phyloP scores from a whole-genome alignment of 2,888 invertebrate species.

The Candidula unifasciata region DNA sequence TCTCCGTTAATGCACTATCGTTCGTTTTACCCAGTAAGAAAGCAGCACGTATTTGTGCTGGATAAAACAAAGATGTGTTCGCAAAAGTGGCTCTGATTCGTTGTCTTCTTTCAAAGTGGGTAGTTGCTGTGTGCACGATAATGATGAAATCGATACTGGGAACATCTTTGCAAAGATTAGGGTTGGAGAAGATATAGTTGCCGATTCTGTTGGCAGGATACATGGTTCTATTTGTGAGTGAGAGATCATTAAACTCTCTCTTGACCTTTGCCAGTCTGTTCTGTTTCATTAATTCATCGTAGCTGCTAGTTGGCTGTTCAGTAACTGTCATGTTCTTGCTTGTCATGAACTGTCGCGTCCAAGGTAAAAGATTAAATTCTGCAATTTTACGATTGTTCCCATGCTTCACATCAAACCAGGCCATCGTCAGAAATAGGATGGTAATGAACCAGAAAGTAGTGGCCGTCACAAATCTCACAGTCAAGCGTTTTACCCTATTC shows the following conservation, averaged over 20 bases:
- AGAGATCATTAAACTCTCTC: constrained; percentile 20
- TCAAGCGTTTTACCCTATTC: no score
- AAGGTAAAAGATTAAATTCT: no score
- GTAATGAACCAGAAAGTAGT: no score
- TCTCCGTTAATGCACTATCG: constrained; percentile 51
- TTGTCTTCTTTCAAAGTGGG: constrained; percentile 34
- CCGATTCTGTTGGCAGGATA: constrained; percentile 28
- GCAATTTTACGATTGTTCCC: no score
- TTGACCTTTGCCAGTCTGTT: constrained; percentile 7
- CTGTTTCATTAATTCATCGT: no score
- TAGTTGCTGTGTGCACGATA: constrained; percentile 50
- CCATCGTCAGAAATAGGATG: no score
- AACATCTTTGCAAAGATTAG: constrained; percentile 17
- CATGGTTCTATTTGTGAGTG: neutral
- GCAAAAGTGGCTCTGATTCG: constrained; percentile 43
- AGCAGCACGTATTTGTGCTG: constrained; percentile 48
- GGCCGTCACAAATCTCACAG: no score
- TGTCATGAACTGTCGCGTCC: no score
- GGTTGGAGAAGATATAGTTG: constrained; percentile 3
- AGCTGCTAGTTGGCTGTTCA: no score
- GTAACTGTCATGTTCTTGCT: no score
- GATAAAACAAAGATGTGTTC: constrained; percentile 20
- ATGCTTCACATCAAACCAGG: no score
- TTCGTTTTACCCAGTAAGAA: constrained; percentile 48
- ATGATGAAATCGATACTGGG: constrained; percentile 43